Evolutionary conservation across 92 coral and sea anemone species (phyloP).

Genomic region (Siderastrea radians): DNA sequence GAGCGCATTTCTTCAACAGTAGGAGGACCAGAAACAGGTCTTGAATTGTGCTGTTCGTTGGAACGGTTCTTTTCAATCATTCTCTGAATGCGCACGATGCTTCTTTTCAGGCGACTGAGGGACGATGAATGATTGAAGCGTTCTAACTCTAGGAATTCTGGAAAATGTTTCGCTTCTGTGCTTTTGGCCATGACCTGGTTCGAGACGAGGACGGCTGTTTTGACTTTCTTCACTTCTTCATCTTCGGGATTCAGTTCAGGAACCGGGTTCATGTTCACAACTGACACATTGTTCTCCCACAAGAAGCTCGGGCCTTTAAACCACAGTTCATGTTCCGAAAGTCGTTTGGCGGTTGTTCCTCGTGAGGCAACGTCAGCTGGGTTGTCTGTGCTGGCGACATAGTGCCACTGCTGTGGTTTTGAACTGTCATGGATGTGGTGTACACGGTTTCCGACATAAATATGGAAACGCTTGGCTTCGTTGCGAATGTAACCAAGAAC

Average conservation of each 20-base stretch:
- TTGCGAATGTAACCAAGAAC: constrained; percentile 22
- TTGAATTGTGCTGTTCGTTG: constrained; percentile 44
- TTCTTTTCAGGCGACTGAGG: constrained; percentile 51
- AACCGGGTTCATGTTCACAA: constrained; percentile 4
- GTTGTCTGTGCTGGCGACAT: constrained; percentile 10
- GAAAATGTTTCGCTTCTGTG: background rate
- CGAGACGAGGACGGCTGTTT: constrained; percentile 30
- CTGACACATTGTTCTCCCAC: constrained; percentile 6
- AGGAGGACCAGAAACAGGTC: constrained; percentile 36
- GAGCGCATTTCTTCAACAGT: constrained; percentile 42
- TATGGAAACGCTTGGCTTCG: constrained; percentile 20
- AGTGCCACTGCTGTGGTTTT: constrained; percentile 10
- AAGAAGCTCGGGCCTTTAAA: constrained; percentile 26
- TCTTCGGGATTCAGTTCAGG: constrained; percentile 55
- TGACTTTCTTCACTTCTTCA: constrained; percentile 53
- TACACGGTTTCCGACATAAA: constrained; percentile 63
- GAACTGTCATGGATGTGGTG: constrained; percentile 66
- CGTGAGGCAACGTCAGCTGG: constrained; percentile 51
- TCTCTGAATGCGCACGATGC: constrained; percentile 51
- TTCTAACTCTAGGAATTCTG: background rate
- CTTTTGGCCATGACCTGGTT: constrained; percentile 2
- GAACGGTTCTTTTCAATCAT: constrained; percentile 55
- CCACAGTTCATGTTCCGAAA: constrained; percentile 9
- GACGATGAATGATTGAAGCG: constrained; percentile 53
- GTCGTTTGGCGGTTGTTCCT: constrained; percentile 24